These are phyloP conservation scores for Troides helena DNA, from an alignment of 2,888 invertebrate genomes.

Conservation along the genomic window DNA sequence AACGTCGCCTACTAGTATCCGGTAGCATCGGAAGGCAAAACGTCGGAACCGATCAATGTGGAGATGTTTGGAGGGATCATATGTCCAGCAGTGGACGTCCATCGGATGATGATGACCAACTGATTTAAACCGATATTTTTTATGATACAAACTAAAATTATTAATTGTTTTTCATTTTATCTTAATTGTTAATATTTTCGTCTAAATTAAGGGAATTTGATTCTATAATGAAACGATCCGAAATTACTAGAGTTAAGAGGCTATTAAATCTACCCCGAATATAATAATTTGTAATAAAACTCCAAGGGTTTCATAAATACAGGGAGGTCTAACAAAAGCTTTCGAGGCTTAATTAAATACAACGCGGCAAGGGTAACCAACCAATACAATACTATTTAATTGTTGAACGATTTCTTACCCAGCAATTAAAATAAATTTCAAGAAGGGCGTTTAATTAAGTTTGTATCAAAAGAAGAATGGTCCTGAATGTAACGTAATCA, in stretches of 20 bases:
- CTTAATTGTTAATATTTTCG: too few species aligned
- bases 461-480: constrained; percentile 2
- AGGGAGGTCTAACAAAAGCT: constrained; percentile 58
- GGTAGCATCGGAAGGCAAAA: too few species aligned
- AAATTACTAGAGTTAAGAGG: constrained; percentile 19
- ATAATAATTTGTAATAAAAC: constrained; percentile 67
- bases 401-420: constrained; percentile 52
- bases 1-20: too few species aligned
- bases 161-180: too few species aligned
- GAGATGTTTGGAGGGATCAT: too few species aligned
- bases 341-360: constrained; percentile 70
- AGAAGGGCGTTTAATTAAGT: constrained; percentile 12
- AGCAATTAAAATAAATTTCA: constrained; percentile 15
- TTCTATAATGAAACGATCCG: constrained; percentile 7
- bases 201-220: constrained; percentile 4
- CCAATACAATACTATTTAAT: constrained; percentile 77
- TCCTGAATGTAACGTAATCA: too few species aligned
- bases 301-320: constrained; percentile 48
- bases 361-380: constrained; percentile 58
- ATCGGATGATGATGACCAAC: too few species aligned
- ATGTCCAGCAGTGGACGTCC: too few species aligned
- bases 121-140: too few species aligned
- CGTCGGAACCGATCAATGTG: too few species aligned
- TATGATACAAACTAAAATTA: too few species aligned
- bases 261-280: constrained; percentile 20